phyloP scores from a whole-genome alignment of 2,888 invertebrate genomes.

The Hesperia comma region DNA sequence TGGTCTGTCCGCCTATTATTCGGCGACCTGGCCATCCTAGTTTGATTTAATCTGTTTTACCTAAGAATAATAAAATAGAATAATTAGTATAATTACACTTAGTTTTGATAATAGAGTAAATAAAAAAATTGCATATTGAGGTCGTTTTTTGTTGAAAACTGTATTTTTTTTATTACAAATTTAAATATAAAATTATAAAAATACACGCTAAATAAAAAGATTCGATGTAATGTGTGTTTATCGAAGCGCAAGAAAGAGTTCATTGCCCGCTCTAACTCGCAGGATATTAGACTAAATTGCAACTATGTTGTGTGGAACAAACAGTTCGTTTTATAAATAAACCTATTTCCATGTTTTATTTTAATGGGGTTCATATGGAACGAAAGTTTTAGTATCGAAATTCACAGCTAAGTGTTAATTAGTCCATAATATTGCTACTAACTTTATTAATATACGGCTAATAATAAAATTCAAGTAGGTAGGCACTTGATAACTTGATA shows the following conservation, averaged over 20 bases:
- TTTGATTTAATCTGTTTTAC: no score
- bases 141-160: not conserved
- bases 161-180: not conserved
- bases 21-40: no score
- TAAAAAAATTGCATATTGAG: not conserved
- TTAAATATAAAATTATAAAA: not conserved
- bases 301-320: slow-evolving; percentile 9
- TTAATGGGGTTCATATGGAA: not conserved
- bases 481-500: no score
- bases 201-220: not conserved
- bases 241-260: slow-evolving; percentile 34
- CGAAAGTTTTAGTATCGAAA: not conserved
- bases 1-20: no score
- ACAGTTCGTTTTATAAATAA: slow-evolving; percentile 9
- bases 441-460: no score
- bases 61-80: no score
- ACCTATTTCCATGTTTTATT: not conserved
- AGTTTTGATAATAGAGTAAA: not conserved
- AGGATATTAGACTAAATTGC: slow-evolving; percentile 31
- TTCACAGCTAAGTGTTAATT: not conserved
- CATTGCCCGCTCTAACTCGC: slow-evolving; percentile 35
- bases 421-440: no score
- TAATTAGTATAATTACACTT: no score
- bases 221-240: slow-evolving; percentile 26
- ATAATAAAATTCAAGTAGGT: no score